Evolutionary conservation across 2,113 vertebrate genomes (phyloP), one percentile per base, ranked within the genome.

Genomic region (Vimba vimba): DNA sequence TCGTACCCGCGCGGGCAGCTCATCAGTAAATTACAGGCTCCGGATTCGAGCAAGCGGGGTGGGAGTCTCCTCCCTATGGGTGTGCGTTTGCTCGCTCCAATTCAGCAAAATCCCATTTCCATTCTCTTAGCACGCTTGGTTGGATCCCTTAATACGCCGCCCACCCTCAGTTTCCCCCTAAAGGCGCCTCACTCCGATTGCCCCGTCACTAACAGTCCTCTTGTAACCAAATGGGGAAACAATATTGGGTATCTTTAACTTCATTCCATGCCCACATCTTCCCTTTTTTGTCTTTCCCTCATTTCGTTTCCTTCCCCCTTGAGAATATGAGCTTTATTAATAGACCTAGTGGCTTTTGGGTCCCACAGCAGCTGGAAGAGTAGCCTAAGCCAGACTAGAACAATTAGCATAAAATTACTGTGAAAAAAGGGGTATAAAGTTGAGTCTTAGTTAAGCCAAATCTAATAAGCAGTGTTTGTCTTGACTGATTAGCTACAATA

Each of bases 21-120:
- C 85, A 89, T 88, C 86, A 88, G 81, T 45, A 82, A 85, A 89
- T 73, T 80, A 62, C 84, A 33, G 62, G 71, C 66, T 73, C 43
- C 23, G 47, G 62, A 50, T 45, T 39, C 17, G 64, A 68, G 39
- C 6, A 4, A 45, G 59, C 25, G 4, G 36, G 59, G n/a, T 75
- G 6, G 23, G 74, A 81, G 23, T 39, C 85, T 69, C 79, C 87
- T 84, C 87, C 87, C 82, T 36, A 47, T 52, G 59, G 80, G 84
- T 25, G 73, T 84, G 84, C 84, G 55, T 69, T 39, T 79, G 74
- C 45, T 78, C 47, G 74, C 81, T 86, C 60, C 75, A 86, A 66
- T 85, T 83, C 84, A 83, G 33, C n/a, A 33, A 81, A 83, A 75
- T 30, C 86, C 66, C 59, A 87, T 86, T 88, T 86, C 78, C 68